These are phyloP conservation scores for Asarcornis scutulata DNA, from an alignment of 2,113 vertebrate genomes.

Conservation along the genomic window DNA sequence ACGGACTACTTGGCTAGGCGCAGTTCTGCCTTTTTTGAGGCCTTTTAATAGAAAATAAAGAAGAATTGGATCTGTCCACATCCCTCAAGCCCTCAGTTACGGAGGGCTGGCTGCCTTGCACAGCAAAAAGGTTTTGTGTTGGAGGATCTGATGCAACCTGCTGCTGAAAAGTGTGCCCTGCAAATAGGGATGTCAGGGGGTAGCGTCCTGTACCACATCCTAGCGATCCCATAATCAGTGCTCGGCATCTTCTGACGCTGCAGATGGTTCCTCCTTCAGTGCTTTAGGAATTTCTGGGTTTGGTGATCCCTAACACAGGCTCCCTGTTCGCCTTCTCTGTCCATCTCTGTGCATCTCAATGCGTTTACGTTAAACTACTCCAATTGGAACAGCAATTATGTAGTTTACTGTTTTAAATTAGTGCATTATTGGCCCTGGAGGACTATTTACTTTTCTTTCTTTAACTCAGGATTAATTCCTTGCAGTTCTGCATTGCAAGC, in stretches of 20 bases:
- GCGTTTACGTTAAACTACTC: not conserved
- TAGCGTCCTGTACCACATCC: not conserved
- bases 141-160: not conserved
- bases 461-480: constrained; percentile 21
- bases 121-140: no score
- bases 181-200: not conserved
- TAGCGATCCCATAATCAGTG: not conserved
- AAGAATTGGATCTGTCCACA: not conserved
- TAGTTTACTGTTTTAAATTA: not conserved
- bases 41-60: not conserved
- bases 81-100: not conserved
- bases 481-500: not conserved
- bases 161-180: not conserved
- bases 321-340: not conserved
- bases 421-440: not conserved
- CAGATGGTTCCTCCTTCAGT: not conserved
- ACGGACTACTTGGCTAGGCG: not conserved
- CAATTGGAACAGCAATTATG: not conserved
- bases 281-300: not conserved
- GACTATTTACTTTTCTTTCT: constrained; percentile 8
- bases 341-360: not conserved
- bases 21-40: not conserved
- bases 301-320: not conserved
- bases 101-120: no score
- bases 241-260: not conserved